Evolutionary conservation across 92 coral and sea anemone genomes (phyloP).

Genomic region (Plumapathes pennacea): DNA sequence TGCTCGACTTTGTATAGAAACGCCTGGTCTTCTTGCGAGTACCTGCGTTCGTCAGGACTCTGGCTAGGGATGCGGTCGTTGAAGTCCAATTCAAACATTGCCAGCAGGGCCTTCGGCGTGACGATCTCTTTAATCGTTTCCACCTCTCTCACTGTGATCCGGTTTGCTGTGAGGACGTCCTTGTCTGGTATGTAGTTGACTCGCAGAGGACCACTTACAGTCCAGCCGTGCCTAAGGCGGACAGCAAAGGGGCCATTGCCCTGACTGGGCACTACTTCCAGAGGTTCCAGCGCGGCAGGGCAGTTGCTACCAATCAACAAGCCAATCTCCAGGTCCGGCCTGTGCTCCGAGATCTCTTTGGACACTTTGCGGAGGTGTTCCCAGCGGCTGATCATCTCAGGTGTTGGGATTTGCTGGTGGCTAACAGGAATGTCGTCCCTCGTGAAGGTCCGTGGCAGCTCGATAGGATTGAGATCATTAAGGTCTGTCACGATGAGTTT

Average conservation of each 20-base stretch:
- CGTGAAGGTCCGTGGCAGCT: conserved; percentile 25
- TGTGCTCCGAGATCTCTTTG: conserved; percentile 35
- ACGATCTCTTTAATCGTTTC: conserved; percentile 16
- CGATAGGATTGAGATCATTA: conserved; percentile 33
- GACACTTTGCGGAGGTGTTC: conserved; percentile 36
- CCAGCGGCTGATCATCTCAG: conserved; percentile 34
- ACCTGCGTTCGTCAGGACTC: conserved; percentile 26
- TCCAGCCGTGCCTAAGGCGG: conserved; percentile 49
- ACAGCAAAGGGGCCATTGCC: conserved; percentile 55
- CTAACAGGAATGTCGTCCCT: conserved; percentile 44
- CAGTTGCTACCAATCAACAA: conserved; percentile 60
- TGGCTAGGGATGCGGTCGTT: conserved; percentile 14
- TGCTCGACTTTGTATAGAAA: conserved; percentile 15
- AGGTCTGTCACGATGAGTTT: conserved; percentile 28
- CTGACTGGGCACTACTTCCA: conserved; percentile 50
- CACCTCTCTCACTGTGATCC: conserved; percentile 20
- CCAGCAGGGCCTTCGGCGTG: conserved; percentile 9
- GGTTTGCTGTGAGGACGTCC: conserved; percentile 4
- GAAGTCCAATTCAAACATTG: conserved; percentile 47
- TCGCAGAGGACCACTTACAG: conserved; percentile 44
- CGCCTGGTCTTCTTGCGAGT: conserved; percentile 43
- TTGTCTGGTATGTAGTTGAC: neutral
- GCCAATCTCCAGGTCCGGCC: conserved; percentile 52
- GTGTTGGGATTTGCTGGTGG: conserved; percentile 47
- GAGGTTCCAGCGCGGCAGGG: conserved; percentile 59